These are phyloP conservation scores for Cistogaster globosa DNA, from an alignment of 2,888 invertebrate species.

Conservation along the genomic window DNA sequence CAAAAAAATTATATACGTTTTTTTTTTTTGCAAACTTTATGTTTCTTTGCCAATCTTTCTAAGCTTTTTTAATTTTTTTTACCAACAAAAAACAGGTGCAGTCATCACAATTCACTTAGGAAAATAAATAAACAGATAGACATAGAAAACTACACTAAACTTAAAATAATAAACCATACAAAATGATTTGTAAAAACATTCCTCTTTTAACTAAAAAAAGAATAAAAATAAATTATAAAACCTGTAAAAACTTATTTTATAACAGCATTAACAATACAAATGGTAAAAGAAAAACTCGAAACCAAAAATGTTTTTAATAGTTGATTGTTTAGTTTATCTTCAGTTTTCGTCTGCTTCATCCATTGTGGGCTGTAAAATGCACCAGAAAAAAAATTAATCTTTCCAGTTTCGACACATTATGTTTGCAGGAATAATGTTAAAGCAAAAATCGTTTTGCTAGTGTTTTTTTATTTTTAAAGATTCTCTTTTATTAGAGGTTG, in stretches of 20 bases:
- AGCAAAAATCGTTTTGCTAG: slow-evolving; percentile 40
- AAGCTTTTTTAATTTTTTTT: slow-evolving; percentile 11
- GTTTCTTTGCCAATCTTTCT: slow-evolving; percentile 41
- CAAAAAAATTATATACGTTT: slow-evolving; percentile 1
- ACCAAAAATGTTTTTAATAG: slow-evolving; percentile 47
- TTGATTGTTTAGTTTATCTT: slow-evolving; percentile 62
- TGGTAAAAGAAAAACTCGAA: not conserved
- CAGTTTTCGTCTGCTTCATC: slow-evolving; percentile 41
- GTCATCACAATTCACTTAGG: slow-evolving; percentile 51
- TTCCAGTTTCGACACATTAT: slow-evolving; percentile 39
- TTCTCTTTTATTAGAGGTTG: slow-evolving; percentile 2
- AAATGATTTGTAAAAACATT: slow-evolving; percentile 33
- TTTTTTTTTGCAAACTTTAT: slow-evolving; percentile 21
- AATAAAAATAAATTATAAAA: slow-evolving; percentile 38
- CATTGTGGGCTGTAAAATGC: slow-evolving; percentile 54
- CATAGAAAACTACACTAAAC: slow-evolving; percentile 21
- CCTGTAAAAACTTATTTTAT: slow-evolving; percentile 57
- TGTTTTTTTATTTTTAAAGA: not conserved
- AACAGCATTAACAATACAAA: slow-evolving; percentile 50
- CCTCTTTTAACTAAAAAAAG: slow-evolving; percentile 7
- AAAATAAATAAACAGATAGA: slow-evolving; percentile 25
- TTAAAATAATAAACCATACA: slow-evolving; percentile 46
- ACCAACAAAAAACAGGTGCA: slow-evolving; percentile 64
- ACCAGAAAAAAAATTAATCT: slow-evolving; percentile 29
- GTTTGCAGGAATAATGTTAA: not conserved